Conservation (phyloP, 2,113 vertebrate genomes). For the Neoarius graeffei region DNA sequence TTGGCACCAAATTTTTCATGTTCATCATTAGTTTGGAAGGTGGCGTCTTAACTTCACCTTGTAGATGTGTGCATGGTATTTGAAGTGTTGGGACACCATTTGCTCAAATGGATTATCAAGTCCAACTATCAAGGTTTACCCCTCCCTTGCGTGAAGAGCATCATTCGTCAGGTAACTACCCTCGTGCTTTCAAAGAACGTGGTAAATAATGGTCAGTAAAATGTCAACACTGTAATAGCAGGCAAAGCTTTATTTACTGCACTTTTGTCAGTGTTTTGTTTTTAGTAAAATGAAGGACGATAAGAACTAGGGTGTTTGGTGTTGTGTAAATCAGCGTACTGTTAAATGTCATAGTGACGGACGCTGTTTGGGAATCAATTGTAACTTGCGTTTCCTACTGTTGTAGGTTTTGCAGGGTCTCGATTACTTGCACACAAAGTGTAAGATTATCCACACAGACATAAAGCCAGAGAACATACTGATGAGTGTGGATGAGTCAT, state of each 20-base stretch:
- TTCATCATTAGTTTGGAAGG: background rate
- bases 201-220: background rate
- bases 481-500: conserved; percentile 89
- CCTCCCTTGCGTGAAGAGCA: conserved; percentile 92
- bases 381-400: background rate
- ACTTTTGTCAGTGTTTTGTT: background rate
- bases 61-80: conserved; percentile 99
- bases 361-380: background rate
- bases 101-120: conserved; percentile 99
- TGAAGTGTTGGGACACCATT: conserved; percentile 95
- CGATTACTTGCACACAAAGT: conserved; percentile 94
- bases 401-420: conserved; percentile 91
- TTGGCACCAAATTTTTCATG: background rate
- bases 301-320: background rate
- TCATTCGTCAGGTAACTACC: conserved; percentile 85
- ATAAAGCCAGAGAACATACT: conserved; percentile 98
- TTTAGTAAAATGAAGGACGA: background rate
- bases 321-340: background rate
- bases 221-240: background rate
- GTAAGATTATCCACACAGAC: conserved; percentile 97
- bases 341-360: background rate
- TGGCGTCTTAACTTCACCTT: conserved; percentile 72
- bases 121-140: conserved; percentile 98
- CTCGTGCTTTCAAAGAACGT: background rate
- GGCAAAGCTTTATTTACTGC: background rate